A percentile compares a stretch with the other conserved stretches of the same genome.
These are phyloP conservation scores for Caprella mutica DNA, from an alignment of 2,888 invertebrate genomes.

Conservation along the genomic window DNA sequence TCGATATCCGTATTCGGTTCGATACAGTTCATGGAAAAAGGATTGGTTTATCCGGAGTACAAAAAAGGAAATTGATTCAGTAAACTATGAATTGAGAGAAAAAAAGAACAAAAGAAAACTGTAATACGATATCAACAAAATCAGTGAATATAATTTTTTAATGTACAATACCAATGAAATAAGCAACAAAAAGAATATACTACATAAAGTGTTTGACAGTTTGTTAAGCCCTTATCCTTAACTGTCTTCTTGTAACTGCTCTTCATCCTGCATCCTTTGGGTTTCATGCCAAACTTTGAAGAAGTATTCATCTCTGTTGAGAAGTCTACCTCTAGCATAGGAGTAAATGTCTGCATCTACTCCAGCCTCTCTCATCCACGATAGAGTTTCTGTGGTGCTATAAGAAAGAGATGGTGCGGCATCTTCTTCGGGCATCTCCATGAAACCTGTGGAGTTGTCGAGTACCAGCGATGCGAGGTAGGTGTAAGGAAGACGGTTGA, in stretches of 20 bases:
- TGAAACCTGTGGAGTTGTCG: conserved; percentile 32
- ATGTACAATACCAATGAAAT: neutral
- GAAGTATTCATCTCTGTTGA: conserved; percentile 85
- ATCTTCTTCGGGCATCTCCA: conserved; percentile 54
- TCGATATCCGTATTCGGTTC: too few relatives aligned
- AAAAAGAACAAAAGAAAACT: too few relatives aligned
- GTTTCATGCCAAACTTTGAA: conserved; percentile 71
- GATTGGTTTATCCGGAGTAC: too few relatives aligned
- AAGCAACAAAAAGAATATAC: conserved; percentile 9
- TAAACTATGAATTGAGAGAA: too few relatives aligned
- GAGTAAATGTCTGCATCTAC: conserved; percentile 88
- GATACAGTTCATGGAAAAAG: too few relatives aligned
- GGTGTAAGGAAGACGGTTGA: too few relatives aligned
- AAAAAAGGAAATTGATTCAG: too few relatives aligned
- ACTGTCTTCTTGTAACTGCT: conserved; percentile 6
- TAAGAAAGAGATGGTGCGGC: conserved; percentile 57
- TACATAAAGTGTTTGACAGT: neutral
- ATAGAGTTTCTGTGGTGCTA: conserved; percentile 84
- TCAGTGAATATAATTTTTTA: conserved; percentile 4
- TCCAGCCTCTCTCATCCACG: conserved; percentile 83
- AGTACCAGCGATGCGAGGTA: too few relatives aligned
- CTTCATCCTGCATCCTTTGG: conserved; percentile 16
- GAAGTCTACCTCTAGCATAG: conserved; percentile 72
- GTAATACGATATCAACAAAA: too few relatives aligned
- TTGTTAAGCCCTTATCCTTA: too few relatives aligned